Evolutionary conservation across 1,140 invertebrate genomes (phyloP), one percentile per base, ranked within the genome.

Genomic region (Neuroterus valhalla): DNA sequence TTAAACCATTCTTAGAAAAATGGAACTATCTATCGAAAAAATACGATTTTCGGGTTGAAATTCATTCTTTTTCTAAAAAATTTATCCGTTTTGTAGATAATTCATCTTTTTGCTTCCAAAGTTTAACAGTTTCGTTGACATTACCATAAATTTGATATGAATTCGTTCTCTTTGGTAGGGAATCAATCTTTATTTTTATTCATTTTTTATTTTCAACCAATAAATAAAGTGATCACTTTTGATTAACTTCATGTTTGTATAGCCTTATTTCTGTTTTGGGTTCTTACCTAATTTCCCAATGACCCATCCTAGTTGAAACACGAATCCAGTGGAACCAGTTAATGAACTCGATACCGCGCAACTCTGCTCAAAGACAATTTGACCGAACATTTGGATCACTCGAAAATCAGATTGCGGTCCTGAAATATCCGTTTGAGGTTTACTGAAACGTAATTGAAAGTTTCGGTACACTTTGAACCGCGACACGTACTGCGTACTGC

Each of bases 371-470:
- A 14, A 23, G 23, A 23, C 21, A 26, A 62, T 62, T 62, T 62
- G 55, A 62, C 55, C 15, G 23, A 62, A 38, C 55, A 31, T 62
- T 62, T 38, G 55, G 31, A 62, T 62, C n/a, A 23, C 15, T 31
- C 12, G 23, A 62, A 62, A 62, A 62, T 62, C 55, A 62, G 55
- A 62, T 62, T 62, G 55, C 31, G 55, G 55, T 62, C 1, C 55
- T 12, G 55, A 62, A 62, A 62, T 62, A 62, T 62, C 55, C 55
- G 55, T 62, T 62, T 62, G 55, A 38, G 55, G 55, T 62, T 62
- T 62, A 62, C 55, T 62, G 23, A 62, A 62, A 31, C 55, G 55
- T 62, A 62, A 62, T 62, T 62, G 55, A 62, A 62, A 62, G 55
- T 62, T 62, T 62, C n/a, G n/a, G 46, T 48, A 48, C 55, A 62